A percentile compares a stretch with the other conserved stretches of the same genome.
phyloP scores from a whole-genome alignment of 1,140 invertebrate genomes.

The Penaeus chinensis region DNA sequence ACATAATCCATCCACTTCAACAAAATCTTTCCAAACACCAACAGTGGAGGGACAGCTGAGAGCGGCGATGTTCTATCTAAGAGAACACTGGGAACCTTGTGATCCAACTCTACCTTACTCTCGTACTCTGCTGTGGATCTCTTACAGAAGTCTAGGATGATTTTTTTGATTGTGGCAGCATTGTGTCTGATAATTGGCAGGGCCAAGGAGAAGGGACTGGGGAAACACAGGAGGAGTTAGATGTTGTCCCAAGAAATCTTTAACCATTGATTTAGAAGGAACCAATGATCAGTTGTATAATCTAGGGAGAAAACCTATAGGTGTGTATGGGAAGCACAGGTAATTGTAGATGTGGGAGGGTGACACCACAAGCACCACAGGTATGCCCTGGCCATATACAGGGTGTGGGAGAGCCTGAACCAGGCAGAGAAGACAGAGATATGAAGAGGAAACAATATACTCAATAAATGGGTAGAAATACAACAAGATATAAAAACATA shows the following conservation, averaged over 20 bases:
- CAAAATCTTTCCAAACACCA: neutral
- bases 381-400: no score
- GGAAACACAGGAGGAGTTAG: slow-evolving; percentile 31
- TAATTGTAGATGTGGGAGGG: no score
- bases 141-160: slow-evolving; percentile 68
- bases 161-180: slow-evolving; percentile 68
- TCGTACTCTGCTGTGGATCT: slow-evolving; percentile 68
- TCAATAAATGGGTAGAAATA: no score
- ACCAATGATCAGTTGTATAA: neutral
- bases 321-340: no score
- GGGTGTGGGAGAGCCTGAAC: no score
- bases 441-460: no score
- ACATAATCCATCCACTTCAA: no score
- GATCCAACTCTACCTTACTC: slow-evolving; percentile 65
- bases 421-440: no score
- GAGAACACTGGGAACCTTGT: slow-evolving; percentile 29
- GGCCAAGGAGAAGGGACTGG: slow-evolving; percentile 58
- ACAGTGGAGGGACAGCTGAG: neutral
- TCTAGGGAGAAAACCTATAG: neutral
- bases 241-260: neutral
- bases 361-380: no score
- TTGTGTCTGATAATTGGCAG: slow-evolving; percentile 66
- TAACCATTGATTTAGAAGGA: no score
- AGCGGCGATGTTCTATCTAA: slow-evolving; percentile 39
- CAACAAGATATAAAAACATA: no score